Evolutionary conservation across 2,797 vertebrate genomes (phyloP), one percentile per base, ranked within the genome.

Genomic region (Scolopax rusticola): DNA sequence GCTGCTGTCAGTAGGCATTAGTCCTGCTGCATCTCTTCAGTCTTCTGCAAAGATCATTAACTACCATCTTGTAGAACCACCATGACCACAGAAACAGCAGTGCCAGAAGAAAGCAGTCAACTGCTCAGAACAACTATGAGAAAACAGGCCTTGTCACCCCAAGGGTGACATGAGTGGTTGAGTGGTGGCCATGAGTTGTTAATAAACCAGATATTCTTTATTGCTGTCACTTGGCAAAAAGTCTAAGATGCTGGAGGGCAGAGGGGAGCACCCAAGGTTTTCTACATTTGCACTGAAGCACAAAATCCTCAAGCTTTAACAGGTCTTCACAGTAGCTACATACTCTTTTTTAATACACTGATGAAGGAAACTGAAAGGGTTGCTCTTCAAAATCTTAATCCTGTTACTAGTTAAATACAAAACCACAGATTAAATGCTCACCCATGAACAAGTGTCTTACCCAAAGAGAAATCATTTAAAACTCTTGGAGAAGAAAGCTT

Each of bases 41-140:
- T 2, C 30, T 61, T n/a, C 1, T 32, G 41, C 84, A 77, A 45
- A 38, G 32, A 30, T 14, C 8, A 18, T 47, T 33, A 69, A n/a
- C n/a, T 17, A 53, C 3, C 36, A 57, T 5, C 70, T 16, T 63
- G 53, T 13, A 89, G 63, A 41, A 54, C 19, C 14, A 71, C 60
- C n/a, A 51, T 5, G 27, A 9, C 8, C 64, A 65, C 1, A 1
- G 40, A 12, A 65, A 77, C 8, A n/a, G 20, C 0, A 1, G 38
- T 45, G 41, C 38, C 41, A 67, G 32, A 63, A 76, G 48, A 7
- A 38, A 64, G 23, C 15, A 23, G 45, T 32, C 61, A 83, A 41
- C 50, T 69, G 85, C 50, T 67, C 71, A 50, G 32, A 53, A 53
- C 43, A 19, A 5, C 33, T 16, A 19, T 41, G 40, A 54, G 15